Evolutionary conservation across 2,888 invertebrate species (phyloP).

Genomic region (Spilosoma lubricipeda): DNA sequence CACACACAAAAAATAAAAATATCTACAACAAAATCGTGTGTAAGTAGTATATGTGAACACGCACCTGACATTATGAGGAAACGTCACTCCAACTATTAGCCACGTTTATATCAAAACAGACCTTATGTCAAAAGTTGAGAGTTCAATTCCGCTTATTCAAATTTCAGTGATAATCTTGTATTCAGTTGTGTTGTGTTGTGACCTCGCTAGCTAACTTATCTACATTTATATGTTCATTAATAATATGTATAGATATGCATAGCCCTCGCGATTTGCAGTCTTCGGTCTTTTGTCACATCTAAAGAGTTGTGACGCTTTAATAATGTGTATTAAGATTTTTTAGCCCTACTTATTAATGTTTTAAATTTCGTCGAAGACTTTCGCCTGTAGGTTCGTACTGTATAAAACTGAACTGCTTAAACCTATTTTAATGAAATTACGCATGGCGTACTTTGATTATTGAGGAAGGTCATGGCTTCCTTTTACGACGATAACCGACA

Average conservation of each 20-base stretch:
- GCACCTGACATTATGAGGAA: neutral
- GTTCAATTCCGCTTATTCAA: neutral
- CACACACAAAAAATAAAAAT: no score
- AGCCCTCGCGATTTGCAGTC: neutral
- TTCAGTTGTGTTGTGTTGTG: neutral
- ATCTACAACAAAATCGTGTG: neutral
- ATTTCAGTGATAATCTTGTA: neutral
- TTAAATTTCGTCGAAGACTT: no score
- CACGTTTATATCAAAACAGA: neutral
- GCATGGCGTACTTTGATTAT: no score
- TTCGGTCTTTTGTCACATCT: neutral
- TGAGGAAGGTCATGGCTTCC: no score
- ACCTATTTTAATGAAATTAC: no score
- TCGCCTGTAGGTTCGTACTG: no score
- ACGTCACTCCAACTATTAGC: neutral
- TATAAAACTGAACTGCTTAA: no score
- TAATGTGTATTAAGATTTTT: no score
- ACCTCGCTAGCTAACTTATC: neutral
- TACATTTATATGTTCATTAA: neutral
- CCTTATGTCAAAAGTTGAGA: neutral
- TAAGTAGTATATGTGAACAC: slow-evolving; percentile 5
- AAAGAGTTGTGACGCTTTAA: neutral
- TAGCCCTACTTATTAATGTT: no score
- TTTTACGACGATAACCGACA: no score
- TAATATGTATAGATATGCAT: neutral